These are phyloP conservation scores for Cyphomyrmex costatus DNA, from an alignment of 1,140 invertebrate genomes.

Conservation along the genomic window DNA sequence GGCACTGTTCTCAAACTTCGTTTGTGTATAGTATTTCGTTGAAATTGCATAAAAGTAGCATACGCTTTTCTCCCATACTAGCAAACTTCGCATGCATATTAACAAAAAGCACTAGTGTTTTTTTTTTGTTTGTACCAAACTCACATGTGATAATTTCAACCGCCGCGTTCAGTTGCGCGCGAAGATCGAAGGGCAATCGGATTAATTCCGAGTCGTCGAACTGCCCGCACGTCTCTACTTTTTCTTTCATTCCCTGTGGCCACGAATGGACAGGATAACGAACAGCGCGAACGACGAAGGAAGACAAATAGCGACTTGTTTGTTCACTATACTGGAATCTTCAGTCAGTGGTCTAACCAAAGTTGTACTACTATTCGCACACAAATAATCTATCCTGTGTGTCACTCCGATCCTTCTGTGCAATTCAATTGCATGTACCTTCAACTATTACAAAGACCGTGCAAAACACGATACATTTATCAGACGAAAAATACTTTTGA, in stretches of 20 bases:
- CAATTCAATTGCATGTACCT: background rate
- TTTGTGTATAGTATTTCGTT: conserved; percentile 5
- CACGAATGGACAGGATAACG: conserved; percentile 57
- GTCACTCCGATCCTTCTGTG: background rate
- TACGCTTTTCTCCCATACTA: background rate
- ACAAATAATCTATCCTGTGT: conserved; percentile 2
- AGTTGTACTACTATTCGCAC: background rate
- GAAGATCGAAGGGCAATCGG: conserved; percentile 65
- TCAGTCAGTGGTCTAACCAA: conserved; percentile 30
- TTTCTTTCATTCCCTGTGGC: conserved; percentile 32
- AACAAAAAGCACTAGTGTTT: conserved; percentile 4
- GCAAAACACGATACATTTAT: background rate
- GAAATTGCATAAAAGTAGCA: conserved; percentile 22
- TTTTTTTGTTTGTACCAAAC: background rate
- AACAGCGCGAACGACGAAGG: conserved; percentile 49
- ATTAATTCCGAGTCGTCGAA: conserved; percentile 66
- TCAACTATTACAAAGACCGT: background rate
- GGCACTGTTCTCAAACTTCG: conserved; percentile 22
- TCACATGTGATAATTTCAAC: conserved; percentile 25
- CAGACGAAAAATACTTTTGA: background rate
- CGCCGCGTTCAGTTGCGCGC: conserved; percentile 49
- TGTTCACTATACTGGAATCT: conserved; percentile 29
- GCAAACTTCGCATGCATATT: conserved; percentile 20
- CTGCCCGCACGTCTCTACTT: conserved; percentile 10
- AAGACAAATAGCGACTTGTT: conserved; percentile 63